A percentile compares a stretch with the other conserved stretches of the same genome.
Evolutionary conservation across 2,113 vertebrate species (phyloP).

Genomic region (Muntiacus muntjak): DNA sequence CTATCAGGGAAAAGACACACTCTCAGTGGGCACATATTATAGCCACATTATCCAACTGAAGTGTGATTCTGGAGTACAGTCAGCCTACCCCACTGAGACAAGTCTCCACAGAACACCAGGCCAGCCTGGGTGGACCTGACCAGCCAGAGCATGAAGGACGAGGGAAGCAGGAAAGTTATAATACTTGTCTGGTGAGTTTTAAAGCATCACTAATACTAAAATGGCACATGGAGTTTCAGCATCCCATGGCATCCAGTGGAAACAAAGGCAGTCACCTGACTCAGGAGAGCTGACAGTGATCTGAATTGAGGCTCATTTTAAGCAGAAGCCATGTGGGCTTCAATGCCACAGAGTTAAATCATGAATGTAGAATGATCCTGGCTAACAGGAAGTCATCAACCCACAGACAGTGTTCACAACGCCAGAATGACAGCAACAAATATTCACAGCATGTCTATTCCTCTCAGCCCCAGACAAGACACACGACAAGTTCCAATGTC

Average conservation of each 20-base stretch:
- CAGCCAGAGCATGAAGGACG: neutral
- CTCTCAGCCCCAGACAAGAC: neutral
- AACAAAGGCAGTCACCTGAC: neutral
- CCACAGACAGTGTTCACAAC: neutral
- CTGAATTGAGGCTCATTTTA: neutral
- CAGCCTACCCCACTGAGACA: slow-evolving; percentile 30
- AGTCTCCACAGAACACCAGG: neutral
- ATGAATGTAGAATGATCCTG: neutral
- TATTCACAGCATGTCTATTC: neutral
- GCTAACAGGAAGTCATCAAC: neutral
- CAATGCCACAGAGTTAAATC: neutral
- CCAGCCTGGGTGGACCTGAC: neutral
- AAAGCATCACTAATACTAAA: neutral
- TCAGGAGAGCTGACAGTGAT: neutral
- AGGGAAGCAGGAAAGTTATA: neutral
- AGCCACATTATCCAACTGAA: slow-evolving; percentile 53
- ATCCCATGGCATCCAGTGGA: neutral
- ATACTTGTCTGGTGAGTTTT: neutral
- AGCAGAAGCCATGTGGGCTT: neutral
- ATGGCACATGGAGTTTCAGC: neutral
- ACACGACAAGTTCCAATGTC: neutral
- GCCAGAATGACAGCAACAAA: neutral
- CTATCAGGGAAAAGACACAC: slow-evolving; percentile 44
- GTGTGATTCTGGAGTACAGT: slow-evolving; percentile 47
- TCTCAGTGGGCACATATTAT: slow-evolving; percentile 41